Base-by-base conservation (phyloP, 23 tunicate species). In the Trididemnum clinides region DNA sequence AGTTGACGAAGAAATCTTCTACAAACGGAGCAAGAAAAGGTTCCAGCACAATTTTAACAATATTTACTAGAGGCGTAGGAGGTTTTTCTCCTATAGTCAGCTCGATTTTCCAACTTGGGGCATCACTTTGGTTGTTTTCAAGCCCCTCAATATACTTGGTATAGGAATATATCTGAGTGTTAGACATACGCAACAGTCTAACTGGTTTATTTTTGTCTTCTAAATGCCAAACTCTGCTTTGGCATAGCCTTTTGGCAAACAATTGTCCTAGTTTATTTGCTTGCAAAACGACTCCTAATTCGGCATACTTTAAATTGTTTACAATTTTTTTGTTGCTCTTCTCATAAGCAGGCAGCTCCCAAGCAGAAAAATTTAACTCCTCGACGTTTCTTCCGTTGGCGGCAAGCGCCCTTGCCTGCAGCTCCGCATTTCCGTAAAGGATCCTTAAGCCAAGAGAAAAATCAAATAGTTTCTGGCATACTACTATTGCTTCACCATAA, bases 181-280 rank as follows among this genome's bases (percentile, higher is more conserved):
- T 29, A 6, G 75, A 10, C 22, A 29, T 66, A 6, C 75, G 36
- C 4, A 29, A 6, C 75, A 66, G 19, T 66, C 31, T 66, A 3
- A 66, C 7, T 29, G 75, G 75, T 29, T 29, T 10, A 23, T 6
- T 66, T 4, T 66, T 6, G 4, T 12, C 22, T 59, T 59, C 6
- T 10, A 66, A 28, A 32, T 5, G n/a, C 37, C 37, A 66, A 6
- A 66, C 10, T 32, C 37, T 29, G 37, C 75, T 66, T 66, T 66
- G 75, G 37, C 75, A 66, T 19, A 66, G 75, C 22, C 75, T 66
- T 66, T 66, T 66, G 6, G 37, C 75, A n/a, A 29, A 66, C 4
- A 66, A 66, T 6, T 3, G 6, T 23, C 75, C 75, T 3, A 29
- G 10, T 30, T 10, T 3, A 29, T 30, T 31, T 20, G 75, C 37